phyloP scores from a whole-genome alignment of 2,888 invertebrate genomes.

The Oegoconia quadripuncta region DNA sequence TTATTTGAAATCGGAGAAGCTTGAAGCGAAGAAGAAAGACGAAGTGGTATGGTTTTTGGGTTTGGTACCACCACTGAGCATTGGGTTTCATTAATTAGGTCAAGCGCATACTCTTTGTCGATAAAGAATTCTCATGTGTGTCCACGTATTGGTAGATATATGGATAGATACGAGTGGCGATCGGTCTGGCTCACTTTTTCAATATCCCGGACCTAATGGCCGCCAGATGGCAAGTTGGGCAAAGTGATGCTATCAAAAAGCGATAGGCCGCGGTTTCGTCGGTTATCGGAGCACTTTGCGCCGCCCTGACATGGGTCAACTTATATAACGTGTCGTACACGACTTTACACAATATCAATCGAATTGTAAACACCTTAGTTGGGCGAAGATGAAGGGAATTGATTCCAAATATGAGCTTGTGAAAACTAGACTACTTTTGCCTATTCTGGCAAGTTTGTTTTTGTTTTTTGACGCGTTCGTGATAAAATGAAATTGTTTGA shows the following conservation, averaged over 20 bases:
- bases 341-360: constrained; percentile 36
- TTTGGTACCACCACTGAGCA: too few relatives aligned
- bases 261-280: constrained; percentile 73
- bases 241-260: constrained; percentile 79
- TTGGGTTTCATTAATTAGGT: too few relatives aligned
- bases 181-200: constrained; percentile 69
- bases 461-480: too few relatives aligned
- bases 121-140: too few relatives aligned
- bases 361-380: neutral
- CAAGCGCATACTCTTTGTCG: too few relatives aligned
- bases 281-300: constrained; percentile 77
- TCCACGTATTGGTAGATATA: constrained; percentile 19
- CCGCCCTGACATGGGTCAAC: constrained; percentile 64
- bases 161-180: constrained; percentile 36
- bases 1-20: too few relatives aligned
- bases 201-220: constrained; percentile 76
- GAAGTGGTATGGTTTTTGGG: too few relatives aligned
- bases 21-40: too few relatives aligned
- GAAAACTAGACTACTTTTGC: too few relatives aligned
- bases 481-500: too few relatives aligned
- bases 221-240: constrained; percentile 75
- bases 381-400: neutral
- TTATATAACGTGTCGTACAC: constrained; percentile 48
- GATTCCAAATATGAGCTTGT: too few relatives aligned
- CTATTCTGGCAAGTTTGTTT: too few relatives aligned